These are phyloP conservation scores for Panonychus citri DNA, from an alignment of 1,140 invertebrate species.

Conservation along the genomic window DNA sequence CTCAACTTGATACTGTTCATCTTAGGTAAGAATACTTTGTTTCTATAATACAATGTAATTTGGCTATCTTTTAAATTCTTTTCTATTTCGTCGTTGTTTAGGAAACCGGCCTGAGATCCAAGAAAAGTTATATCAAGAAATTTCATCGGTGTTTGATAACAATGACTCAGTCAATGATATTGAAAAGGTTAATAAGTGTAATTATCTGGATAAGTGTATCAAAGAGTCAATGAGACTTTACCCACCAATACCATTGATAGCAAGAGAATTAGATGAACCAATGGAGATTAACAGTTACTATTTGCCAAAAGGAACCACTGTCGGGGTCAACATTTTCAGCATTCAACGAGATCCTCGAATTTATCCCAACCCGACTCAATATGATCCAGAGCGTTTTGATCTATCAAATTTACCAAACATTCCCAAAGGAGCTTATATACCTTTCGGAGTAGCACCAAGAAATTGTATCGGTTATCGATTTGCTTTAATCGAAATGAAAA, in stretches of 20 bases:
- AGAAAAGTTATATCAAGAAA: neutral
- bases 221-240: slow-evolving; percentile 36
- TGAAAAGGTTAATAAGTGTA: neutral
- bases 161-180: neutral
- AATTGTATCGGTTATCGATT: slow-evolving; percentile 30
- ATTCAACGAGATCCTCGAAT: slow-evolving; percentile 39
- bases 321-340: slow-evolving; percentile 22
- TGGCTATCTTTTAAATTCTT: neutral
- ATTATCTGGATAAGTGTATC: slow-evolving; percentile 16
- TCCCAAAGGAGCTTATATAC: slow-evolving; percentile 23
- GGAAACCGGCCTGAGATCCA: slow-evolving; percentile 7
- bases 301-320: slow-evolving; percentile 24
- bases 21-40: slow-evolving; percentile 11
- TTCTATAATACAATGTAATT: neutral
- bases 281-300: slow-evolving; percentile 11
- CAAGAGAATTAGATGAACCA: neutral
- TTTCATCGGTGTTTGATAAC: neutral
- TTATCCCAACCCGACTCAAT: slow-evolving; percentile 42
- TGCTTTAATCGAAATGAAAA: neutral
- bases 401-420: slow-evolving; percentile 22
- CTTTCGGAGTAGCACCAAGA: slow-evolving; percentile 23
- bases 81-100: neutral
- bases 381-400: slow-evolving; percentile 48
- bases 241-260: slow-evolving; percentile 35
- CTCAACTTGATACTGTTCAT: slow-evolving; percentile 11